A percentile compares a stretch with the other conserved stretches of the same genome.
These are phyloP conservation scores for Eumaeus atala DNA, from an alignment of 1,140 invertebrate species.

Conservation along the genomic window DNA sequence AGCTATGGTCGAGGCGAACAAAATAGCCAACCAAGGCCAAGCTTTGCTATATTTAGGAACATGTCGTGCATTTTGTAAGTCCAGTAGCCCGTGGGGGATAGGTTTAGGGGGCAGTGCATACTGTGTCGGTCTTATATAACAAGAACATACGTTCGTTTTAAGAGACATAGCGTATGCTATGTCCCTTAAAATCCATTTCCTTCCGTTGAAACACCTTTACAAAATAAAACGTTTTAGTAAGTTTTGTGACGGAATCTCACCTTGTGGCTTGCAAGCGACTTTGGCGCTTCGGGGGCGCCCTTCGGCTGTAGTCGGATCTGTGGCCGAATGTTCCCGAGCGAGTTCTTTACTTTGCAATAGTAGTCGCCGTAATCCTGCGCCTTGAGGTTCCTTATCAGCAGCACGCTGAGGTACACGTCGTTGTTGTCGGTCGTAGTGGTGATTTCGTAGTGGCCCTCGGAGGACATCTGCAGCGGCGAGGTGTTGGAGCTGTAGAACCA, in stretches of 20 bases:
- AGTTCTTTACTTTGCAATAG: constrained; percentile 88
- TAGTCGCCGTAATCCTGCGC: constrained; percentile 92
- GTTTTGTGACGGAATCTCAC: not conserved
- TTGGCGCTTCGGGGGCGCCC: constrained; percentile 88
- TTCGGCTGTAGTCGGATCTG: constrained; percentile 88
- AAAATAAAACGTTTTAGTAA: no score
- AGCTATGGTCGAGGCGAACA: no score
- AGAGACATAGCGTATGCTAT: no score
- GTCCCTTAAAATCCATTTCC: no score
- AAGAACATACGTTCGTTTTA: no score
- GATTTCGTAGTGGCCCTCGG: constrained; percentile 90
- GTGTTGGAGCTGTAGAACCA: constrained; percentile 88
- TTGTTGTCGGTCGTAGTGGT: constrained; percentile 86
- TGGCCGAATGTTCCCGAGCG: constrained; percentile 82
- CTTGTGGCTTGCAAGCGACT: constrained; percentile 79
- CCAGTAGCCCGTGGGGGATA: no score
- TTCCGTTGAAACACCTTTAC: no score
- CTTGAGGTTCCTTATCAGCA: constrained; percentile 84
- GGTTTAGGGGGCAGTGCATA: no score
- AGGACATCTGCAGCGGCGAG: constrained; percentile 82
- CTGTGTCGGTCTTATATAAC: no score
- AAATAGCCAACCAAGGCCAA: no score
- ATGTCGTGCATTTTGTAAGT: no score
- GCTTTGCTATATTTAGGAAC: no score
- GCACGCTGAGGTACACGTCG: constrained; percentile 88